Percentiles rank a stretch among this genome's conserved stretches.
These are phyloP conservation scores for Xiphophorus maculatus DNA, from an alignment of 2,113 vertebrate genomes.

Conservation along the genomic window DNA sequence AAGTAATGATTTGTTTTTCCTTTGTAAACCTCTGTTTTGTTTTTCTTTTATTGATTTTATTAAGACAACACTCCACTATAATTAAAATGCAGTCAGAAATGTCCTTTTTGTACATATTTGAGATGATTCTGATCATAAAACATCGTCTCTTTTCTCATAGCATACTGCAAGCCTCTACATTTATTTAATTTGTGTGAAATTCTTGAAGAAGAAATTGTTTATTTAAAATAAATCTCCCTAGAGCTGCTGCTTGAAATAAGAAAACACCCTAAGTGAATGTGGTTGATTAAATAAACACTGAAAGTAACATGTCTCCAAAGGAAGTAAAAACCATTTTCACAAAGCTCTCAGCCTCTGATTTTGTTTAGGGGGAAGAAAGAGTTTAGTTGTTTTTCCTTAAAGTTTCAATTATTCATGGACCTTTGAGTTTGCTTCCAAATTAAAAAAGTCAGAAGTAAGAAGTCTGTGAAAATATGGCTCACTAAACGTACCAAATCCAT, in stretches of 20 bases:
- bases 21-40: not conserved
- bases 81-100: not conserved
- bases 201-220: conserved; percentile 35
- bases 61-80: not conserved
- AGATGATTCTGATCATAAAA: not conserved
- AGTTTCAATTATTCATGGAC: conserved; percentile 1
- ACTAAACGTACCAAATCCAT: not conserved
- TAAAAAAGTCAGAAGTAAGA: conserved; percentile 31
- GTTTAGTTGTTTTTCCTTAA: no score
- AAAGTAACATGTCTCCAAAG: conserved; percentile 28
- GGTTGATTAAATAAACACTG: conserved; percentile 31
- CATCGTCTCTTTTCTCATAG: conserved; percentile 7
- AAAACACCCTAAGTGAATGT: conserved; percentile 20
- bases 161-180: conserved; percentile 14
- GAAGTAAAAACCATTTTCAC: conserved; percentile 1
- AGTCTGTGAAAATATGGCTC: conserved; percentile 24
- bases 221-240: conserved; percentile 21
- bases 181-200: conserved; percentile 34
- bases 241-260: conserved; percentile 24
- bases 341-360: not conserved
- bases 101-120: no score
- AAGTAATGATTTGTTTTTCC: not conserved
- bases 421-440: conserved; percentile 23
- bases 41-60: not conserved
- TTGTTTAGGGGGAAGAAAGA: not conserved